These are phyloP conservation scores for Hydrolagus colliei DNA, from an alignment of 2,797 vertebrate genomes.

Conservation along the genomic window DNA sequence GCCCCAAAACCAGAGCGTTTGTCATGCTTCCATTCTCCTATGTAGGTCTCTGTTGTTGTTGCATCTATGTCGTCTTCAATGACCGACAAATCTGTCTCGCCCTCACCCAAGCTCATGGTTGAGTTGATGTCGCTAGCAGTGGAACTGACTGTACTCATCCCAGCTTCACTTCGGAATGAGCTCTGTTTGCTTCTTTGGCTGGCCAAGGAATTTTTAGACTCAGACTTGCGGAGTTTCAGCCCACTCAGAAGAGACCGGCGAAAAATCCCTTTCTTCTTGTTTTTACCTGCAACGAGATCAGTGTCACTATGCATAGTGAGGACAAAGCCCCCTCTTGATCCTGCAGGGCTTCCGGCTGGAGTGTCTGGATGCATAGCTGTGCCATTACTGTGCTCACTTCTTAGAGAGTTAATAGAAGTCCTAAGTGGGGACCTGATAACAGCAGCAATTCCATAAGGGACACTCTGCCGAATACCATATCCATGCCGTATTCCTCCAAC, in stretches of 20 bases:
- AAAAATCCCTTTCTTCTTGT: slow-evolving; percentile 88
- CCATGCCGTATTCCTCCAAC: slow-evolving; percentile 92
- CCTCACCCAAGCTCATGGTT: slow-evolving; percentile 92
- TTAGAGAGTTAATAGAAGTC: slow-evolving; percentile 96
- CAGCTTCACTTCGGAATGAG: slow-evolving; percentile 93
- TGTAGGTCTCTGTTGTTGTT: slow-evolving; percentile 88
- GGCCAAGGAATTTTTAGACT: slow-evolving; percentile 92
- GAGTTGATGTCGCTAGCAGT: slow-evolving; percentile 94
- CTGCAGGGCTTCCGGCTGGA: slow-evolving; percentile 72
- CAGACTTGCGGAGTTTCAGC: slow-evolving; percentile 88
- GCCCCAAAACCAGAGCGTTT: slow-evolving; percentile 84
- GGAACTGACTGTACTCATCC: slow-evolving; percentile 93
- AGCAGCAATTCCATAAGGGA: slow-evolving; percentile 95
- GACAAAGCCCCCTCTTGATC: slow-evolving; percentile 90
- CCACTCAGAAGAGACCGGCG: slow-evolving; percentile 87
- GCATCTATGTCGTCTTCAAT: slow-evolving; percentile 88
- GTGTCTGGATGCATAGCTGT: slow-evolving; percentile 75
- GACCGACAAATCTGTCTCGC: slow-evolving; percentile 75
- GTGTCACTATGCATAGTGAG: slow-evolving; percentile 88
- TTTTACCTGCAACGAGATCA: slow-evolving; percentile 71
- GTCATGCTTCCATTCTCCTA: slow-evolving; percentile 94
- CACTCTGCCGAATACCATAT: slow-evolving; percentile 90
- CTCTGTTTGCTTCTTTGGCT: slow-evolving; percentile 97
- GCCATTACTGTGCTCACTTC: slow-evolving; percentile 92
- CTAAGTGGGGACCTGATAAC: slow-evolving; percentile 94